Base-by-base conservation (phyloP, 2,888 invertebrate species). In the Amblyjoppa fuscipennis region DNA sequence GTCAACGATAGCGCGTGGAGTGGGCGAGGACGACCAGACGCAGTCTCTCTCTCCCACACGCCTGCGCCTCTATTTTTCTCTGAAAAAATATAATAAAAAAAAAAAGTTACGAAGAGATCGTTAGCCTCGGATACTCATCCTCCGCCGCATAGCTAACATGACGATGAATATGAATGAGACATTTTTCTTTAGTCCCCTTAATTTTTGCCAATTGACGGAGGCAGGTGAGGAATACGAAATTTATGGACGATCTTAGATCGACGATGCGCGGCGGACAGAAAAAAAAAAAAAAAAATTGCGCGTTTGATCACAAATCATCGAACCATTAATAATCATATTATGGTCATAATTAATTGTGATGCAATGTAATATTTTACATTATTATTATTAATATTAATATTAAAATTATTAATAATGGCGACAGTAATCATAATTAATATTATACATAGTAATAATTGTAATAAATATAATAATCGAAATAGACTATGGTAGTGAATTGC, bases 111-210 rank as follows among this genome's bases (percentile, higher is more conserved):
- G 20, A 13, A 41, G 45, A n/a, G 53, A 80, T 68, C 53, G 70
- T 64, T 80, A 59, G 66, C 56, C 56, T 11, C 49, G 25, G 28
- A 59, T 64, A 66, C 53, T 11, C 34, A 80, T 84, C 75, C 38
- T 38, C n/a, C 64, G 45, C 16, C 74, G 56, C 25, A 56, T 84
- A 76, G 76, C 71, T 76, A 80, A 73, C 76, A 73, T 76, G 45
- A 51, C 31, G 71, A 84, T 81, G 41, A 81, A 84, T 84, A 84
- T 84, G 56, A 41, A 81, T 77, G 53, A 28, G 56, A 41, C 2
- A 5, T 41, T 70, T 34, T 31, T 34, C 20, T 34, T 41, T 41
- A 11, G 38, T 38, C 68, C 13, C 31, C 34, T 25, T 5, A 16
- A 49, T 59, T 59, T 78, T 56, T 25, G 16, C 31, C 59, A 59